Evolutionary conservation across 2,888 invertebrate genomes (phyloP).

Genomic region (Eilema caniola): DNA sequence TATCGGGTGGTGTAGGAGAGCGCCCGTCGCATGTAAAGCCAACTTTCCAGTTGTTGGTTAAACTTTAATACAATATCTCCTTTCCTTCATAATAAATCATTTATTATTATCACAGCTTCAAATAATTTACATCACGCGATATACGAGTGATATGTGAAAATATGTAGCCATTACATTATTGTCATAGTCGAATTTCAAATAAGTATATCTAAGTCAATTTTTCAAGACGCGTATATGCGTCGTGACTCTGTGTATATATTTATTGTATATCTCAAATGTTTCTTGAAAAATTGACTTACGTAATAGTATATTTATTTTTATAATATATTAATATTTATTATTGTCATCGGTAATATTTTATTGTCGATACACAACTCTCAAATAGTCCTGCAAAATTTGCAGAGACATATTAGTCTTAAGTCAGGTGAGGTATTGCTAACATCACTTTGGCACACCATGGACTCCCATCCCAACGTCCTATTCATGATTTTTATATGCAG

Average conservation of each 20-base stretch:
- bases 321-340: constrained; percentile 44
- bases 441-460: constrained; percentile 8
- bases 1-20: constrained; percentile 63
- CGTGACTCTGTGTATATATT: constrained; percentile 37
- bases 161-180: constrained; percentile 64
- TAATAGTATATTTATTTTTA: constrained; percentile 39
- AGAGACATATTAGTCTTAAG: constrained; percentile 8
- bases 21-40: constrained; percentile 45
- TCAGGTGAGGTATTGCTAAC: background rate
- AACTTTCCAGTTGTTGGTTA: constrained; percentile 58
- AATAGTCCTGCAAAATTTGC: constrained; percentile 39
- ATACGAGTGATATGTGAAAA: constrained; percentile 73
- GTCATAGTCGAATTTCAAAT: constrained; percentile 31
- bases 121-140: constrained; percentile 73
- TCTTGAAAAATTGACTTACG: constrained; percentile 50
- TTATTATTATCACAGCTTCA: constrained; percentile 74
- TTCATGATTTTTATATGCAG: background rate
- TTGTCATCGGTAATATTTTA: constrained; percentile 41
- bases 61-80: constrained; percentile 63
- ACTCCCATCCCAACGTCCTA: background rate
- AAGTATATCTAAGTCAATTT: constrained; percentile 44
- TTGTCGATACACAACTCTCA: constrained; percentile 37
- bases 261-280: constrained; percentile 34
- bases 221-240: constrained; percentile 39
- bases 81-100: constrained; percentile 63